phyloP scores from a whole-genome alignment of 2,888 invertebrate genomes.

The Orthonychiurus folsomi region DNA sequence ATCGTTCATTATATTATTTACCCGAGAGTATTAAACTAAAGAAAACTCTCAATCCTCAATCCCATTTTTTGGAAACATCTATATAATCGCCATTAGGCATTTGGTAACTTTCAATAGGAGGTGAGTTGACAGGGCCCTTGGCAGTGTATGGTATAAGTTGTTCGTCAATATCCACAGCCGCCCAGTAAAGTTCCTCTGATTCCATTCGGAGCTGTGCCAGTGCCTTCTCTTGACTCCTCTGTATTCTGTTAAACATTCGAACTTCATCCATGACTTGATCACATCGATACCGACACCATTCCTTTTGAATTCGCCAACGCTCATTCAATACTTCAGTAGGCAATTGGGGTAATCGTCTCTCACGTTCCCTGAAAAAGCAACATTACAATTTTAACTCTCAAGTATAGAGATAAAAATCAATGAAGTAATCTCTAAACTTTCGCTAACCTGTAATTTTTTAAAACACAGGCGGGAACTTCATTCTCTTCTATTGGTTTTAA shows the following conservation, averaged over 20 bases:
- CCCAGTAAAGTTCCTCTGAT: constrained; percentile 77
- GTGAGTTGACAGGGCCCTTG: constrained; percentile 71
- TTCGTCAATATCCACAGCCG: constrained; percentile 72
- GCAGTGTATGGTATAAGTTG: constrained; percentile 58
- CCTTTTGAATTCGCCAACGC: constrained; percentile 58
- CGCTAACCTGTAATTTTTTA: constrained; percentile 57
- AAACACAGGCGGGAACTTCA: constrained; percentile 60
- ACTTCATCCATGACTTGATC: constrained; percentile 57
- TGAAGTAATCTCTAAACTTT: constrained; percentile 11
- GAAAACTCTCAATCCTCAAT: too few species aligned
- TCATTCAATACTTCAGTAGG: constrained; percentile 55
- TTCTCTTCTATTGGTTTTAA: constrained; percentile 84
- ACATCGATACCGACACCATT: constrained; percentile 65
- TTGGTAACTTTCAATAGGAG: constrained; percentile 68
- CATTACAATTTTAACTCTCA: constrained; percentile 12
- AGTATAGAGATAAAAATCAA: constrained; percentile 38
- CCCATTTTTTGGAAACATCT: constrained; percentile 59
- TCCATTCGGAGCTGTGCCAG: constrained; percentile 67
- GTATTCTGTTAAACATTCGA: constrained; percentile 58
- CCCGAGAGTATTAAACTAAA: too few species aligned
- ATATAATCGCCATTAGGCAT: constrained; percentile 84
- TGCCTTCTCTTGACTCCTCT: constrained; percentile 64
- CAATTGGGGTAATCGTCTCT: constrained; percentile 48
- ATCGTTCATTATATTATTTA: too few species aligned
- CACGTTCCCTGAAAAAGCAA: constrained; percentile 47